Evolutionary conservation across 2,113 vertebrate genomes (phyloP), one percentile per base, ranked within the genome.

Genomic region (Malurus melanocephalus): DNA sequence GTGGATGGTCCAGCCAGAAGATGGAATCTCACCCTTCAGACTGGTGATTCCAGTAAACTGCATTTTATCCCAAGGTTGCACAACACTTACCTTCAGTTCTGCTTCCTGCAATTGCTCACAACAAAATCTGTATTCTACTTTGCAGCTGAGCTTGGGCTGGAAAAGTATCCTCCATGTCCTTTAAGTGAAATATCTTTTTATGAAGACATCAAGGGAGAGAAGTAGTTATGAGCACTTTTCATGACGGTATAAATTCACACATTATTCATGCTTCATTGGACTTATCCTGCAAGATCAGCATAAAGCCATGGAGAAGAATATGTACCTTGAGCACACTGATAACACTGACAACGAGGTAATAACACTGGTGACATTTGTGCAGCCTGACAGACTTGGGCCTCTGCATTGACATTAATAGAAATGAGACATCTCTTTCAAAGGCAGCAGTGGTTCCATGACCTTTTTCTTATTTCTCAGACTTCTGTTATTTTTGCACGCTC

Each of bases 351-450:
- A 32, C 19, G n/a, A 55, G 83, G 57, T 85, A 79, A 91, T 94
- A 94, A 93, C 48, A 65, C 4, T 1, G 1, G 90, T 95, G 95
- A 90, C 92, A 95, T 94, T 94, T 95, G 83, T 22, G 0, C 84
- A 94, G 80, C 69, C 83, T 62, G 62, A 32, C 52, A 81, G 68
- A 55, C 66, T 73, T 86, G 8, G 55, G 62, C 43, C 74, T 68
- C 27, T 43, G 21, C 4, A 0, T 59, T 94, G 88, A 79, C 74
- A 69, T 93, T 84, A 89, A 81, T 73, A 88, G 77, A 86, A 90
- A 76, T 28, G 65, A 80, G 80, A 91, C 59, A 43, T 90, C 74
- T 89, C 77, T 93, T 88, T 92, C 90, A 75, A 69, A 55, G 46
- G 52, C 19, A n/a, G 26, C 21, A 23, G 33, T 81, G 51, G 48